Evolutionary conservation across 1,140 invertebrate genomes (phyloP), one percentile per base, ranked within the genome.

Genomic region (Tribolium madens): DNA sequence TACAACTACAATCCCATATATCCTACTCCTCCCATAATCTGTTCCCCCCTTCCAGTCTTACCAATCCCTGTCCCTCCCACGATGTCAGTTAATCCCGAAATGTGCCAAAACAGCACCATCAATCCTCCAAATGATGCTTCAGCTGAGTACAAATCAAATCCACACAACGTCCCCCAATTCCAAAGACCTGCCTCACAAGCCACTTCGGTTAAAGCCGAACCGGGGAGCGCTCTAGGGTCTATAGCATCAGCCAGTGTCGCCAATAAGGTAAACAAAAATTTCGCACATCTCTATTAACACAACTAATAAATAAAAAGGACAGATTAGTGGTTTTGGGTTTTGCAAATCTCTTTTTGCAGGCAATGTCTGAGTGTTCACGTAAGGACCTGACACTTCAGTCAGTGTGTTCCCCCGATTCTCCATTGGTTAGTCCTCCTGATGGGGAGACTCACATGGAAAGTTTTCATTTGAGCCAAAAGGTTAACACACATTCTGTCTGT

Each of bases 121-220:
- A 64, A 64, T 33, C 57, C 26, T 3, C 12, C 21, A 12, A 33
- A 14, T 14, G 57, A 64, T 1, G 6, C 26, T n/a, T 10, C 17
- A 33, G 12, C 26, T 33, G 57, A 64, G 3, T 26, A 64, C 12
- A 80, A 82, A 5, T n/a, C n/a, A n/a, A n/a, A n/a, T n/a, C n/a
- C n/a, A n/a, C 75, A 42, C 71, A 17, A 80, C 1, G 72, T 75
- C 1, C 76, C 83, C 7, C 84, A 85, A 76, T 81, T 85, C 33
- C 85, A 89, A 72, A 82, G 86, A 10, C 86, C 90, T 7, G 86
- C 87, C 0, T 90, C 89, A 17, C 89, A 89, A 82, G 88, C 89
- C 1, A 91, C 90, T 0, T 91, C 90, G 12, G 86, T 91, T 0
- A 91, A 91, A 81, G 91, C 88, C 0, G 91, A 92, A 79, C 89